A percentile compares a stretch with the other conserved stretches of the same genome.
Conservation (phyloP, 2,797 vertebrate genomes). For the Pseudochirops cupreus region DNA sequence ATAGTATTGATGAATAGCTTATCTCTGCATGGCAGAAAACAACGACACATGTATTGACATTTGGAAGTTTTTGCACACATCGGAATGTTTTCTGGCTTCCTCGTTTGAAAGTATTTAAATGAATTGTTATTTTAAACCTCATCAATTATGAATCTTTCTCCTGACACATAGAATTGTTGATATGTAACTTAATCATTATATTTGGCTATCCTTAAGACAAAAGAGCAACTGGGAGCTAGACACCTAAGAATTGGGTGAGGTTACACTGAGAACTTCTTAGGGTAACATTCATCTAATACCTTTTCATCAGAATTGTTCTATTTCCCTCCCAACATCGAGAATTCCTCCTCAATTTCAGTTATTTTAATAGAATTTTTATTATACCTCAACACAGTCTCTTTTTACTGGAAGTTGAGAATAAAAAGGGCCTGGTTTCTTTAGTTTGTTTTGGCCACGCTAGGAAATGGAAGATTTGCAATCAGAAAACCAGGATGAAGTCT, state of each 20-base stretch:
- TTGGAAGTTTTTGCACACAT: background rate
- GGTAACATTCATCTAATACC: background rate
- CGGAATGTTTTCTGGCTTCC: conserved; percentile 42
- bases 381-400: background rate
- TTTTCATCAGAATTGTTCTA: conserved; percentile 48
- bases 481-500: background rate
- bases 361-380: background rate
- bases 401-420: background rate
- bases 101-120: background rate
- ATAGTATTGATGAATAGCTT: background rate
- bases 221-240: conserved; percentile 54
- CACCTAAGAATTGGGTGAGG: conserved; percentile 44
- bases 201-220: conserved; percentile 52
- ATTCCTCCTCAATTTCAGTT: conserved; percentile 17
- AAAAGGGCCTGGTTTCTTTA: background rate
- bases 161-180: conserved; percentile 21
- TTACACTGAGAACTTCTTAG: conserved; percentile 53
- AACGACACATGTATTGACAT: background rate
- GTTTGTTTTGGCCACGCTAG: background rate
- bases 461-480: background rate
- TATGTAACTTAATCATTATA: conserved; percentile 53
- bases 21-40: background rate
- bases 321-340: conserved; percentile 51
- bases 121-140: conserved; percentile 50
- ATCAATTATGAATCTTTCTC: conserved; percentile 26